A percentile compares a stretch with the other conserved stretches of the same genome.
Evolutionary conservation across 1,140 invertebrate species (phyloP).

Genomic region (Apis laboriosa): DNA sequence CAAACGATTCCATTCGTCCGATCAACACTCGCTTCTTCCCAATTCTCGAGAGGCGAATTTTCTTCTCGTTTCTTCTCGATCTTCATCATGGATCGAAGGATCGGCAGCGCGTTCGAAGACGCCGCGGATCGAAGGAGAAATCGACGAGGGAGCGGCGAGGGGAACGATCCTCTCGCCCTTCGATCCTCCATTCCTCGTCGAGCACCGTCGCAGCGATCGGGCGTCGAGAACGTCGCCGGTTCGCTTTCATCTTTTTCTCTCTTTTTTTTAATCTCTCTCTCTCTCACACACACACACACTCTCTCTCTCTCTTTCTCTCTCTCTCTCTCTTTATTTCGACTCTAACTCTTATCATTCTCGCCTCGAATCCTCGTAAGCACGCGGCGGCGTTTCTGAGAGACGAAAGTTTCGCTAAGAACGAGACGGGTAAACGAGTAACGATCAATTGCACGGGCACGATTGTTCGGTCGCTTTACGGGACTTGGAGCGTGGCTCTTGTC

Average conservation of each 20-base stretch:
- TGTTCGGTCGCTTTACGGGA: constrained; percentile 8
- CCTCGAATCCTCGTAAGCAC: constrained; percentile 34
- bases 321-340: constrained; percentile 1
- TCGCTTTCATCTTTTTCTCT: constrained; percentile 3
- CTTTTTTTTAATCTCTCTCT: constrained; percentile 5
- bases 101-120: not conserved
- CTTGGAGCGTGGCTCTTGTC: not conserved
- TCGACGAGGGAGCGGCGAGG: not conserved
- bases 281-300: not conserved
- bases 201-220: constrained; percentile 20
- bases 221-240: constrained; percentile 1
- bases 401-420: constrained; percentile 73
- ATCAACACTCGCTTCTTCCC: not conserved
- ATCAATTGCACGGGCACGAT: constrained; percentile 66
- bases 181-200: constrained; percentile 4
- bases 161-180: not conserved
- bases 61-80: no score
- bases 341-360: not conserved
- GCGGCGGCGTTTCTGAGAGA: constrained; percentile 56
- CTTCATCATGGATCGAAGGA: not conserved
- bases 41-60: not conserved
- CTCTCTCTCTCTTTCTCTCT: constrained; percentile 6
- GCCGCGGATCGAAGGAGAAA: not conserved
- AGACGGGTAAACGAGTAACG: constrained; percentile 76
- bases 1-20: constrained; percentile 55